A percentile compares a stretch with the other conserved stretches of the same genome.
These are phyloP conservation scores for Andrena flavipes DNA, from an alignment of 2,888 invertebrate genomes.

Conservation along the genomic window DNA sequence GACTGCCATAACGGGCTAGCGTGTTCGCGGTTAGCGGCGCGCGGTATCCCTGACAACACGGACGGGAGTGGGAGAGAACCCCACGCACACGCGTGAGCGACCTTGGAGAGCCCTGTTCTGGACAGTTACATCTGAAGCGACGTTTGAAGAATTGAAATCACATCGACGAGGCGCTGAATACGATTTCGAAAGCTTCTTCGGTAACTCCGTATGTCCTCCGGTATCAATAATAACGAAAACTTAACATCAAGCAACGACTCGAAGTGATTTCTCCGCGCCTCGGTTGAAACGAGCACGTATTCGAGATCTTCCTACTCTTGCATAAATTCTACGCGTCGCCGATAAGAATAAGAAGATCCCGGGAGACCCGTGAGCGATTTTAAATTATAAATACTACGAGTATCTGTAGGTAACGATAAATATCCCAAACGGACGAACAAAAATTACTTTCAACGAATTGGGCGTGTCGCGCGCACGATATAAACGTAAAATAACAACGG, in stretches of 20 bases:
- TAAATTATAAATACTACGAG: slow-evolving; percentile 70
- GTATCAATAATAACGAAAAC: not conserved
- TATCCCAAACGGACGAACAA: slow-evolving; percentile 68
- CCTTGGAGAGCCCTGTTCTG: no score
- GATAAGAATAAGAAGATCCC: slow-evolving; percentile 49
- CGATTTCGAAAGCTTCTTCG: not conserved
- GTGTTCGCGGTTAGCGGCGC: no score
- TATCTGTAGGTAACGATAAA: slow-evolving; percentile 68
- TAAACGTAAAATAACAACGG: slow-evolving; percentile 45
- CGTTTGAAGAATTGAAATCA: not conserved
- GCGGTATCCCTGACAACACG: no score
- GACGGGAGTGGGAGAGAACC: no score
- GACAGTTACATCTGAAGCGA: not conserved
- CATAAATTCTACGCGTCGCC: not conserved
- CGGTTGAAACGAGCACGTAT: not conserved
- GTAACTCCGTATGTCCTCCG: not conserved
- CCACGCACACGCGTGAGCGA: no score
- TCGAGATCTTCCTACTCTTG: slow-evolving; percentile 3
- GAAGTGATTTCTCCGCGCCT: slow-evolving; percentile 4
- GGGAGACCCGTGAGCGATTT: slow-evolving; percentile 49
- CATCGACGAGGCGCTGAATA: not conserved
- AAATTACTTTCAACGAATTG: slow-evolving; percentile 71
- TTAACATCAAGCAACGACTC: slow-evolving; percentile 5
- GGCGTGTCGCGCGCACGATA: slow-evolving; percentile 61
- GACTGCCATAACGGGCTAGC: no score